Percentiles rank a stretch among this genome's conserved stretches.
phyloP scores from a whole-genome alignment of 2,888 invertebrate genomes.

The Papilio demoleus region DNA sequence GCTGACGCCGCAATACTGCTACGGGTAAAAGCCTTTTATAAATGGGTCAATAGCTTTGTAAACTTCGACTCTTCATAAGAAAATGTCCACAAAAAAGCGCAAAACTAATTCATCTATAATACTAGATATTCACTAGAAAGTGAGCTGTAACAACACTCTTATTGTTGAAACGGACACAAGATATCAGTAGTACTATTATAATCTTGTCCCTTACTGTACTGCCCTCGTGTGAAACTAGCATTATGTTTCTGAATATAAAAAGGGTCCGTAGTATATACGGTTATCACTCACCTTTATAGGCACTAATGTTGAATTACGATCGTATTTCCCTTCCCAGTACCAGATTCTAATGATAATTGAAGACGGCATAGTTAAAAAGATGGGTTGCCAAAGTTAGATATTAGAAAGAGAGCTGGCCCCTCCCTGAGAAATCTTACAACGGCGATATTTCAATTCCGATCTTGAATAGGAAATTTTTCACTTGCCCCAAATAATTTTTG shows the following conservation, averaged over 20 bases:
- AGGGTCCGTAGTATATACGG: conserved; percentile 60
- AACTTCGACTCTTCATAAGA: conserved; percentile 35
- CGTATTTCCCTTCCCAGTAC: conserved; percentile 58
- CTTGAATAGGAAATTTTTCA: conserved; percentile 53
- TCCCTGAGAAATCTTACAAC: conserved; percentile 48
- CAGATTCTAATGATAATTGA: conserved; percentile 78
- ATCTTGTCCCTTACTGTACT: background rate
- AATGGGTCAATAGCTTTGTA: conserved; percentile 40
- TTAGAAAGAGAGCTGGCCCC: conserved; percentile 51
- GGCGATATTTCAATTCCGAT: conserved; percentile 49
- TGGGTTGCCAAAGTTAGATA: conserved; percentile 71
- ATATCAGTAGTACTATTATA: background rate
- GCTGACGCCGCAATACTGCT: conserved; percentile 40
- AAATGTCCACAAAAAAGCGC: conserved; percentile 34
- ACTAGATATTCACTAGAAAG: background rate
- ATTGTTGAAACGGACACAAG: background rate
- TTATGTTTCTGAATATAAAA: conserved; percentile 60
- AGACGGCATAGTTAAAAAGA: conserved; percentile 72
- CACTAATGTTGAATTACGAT: conserved; percentile 78
- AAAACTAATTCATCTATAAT: conserved; percentile 52
- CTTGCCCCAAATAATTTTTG: conserved; percentile 51
- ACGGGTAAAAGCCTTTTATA: conserved; percentile 38
- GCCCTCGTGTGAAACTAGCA: background rate
- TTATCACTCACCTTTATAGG: conserved; percentile 79
- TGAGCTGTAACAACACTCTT: background rate